Evolutionary conservation across 2,797 vertebrate species (phyloP).

Genomic region (Schizopygopsis pylzovi): DNA sequence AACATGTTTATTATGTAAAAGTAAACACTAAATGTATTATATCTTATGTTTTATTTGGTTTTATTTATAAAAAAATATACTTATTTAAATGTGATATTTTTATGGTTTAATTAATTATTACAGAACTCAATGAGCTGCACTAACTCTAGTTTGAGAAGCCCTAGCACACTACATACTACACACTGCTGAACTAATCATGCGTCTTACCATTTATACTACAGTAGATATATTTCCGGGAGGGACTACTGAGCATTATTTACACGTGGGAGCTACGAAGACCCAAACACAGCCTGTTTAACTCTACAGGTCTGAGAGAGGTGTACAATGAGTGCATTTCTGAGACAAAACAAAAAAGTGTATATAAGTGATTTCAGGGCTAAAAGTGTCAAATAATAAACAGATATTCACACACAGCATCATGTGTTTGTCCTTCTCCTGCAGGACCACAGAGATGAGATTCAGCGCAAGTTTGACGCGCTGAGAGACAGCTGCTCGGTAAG

Average conservation of each 20-base stretch:
- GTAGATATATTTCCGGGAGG: neutral
- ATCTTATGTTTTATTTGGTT: neutral
- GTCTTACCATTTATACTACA: neutral
- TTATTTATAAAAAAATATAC: too few species aligned
- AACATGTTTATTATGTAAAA: neutral
- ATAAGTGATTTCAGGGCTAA: neutral
- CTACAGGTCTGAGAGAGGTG: neutral
- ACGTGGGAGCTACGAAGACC: neutral
- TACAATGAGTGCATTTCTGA: neutral
- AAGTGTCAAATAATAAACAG: neutral
- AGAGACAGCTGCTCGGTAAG: conserved; percentile 98
- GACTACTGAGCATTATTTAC: neutral
- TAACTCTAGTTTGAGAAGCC: too few species aligned
- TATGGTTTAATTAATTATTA: too few species aligned
- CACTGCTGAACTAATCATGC: too few species aligned
- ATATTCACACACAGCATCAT: neutral
- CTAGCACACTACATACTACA: too few species aligned
- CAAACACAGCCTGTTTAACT: neutral
- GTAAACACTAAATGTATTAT: too few species aligned
- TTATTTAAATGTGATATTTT: too few species aligned
- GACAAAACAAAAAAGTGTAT: neutral
- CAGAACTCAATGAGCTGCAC: too few species aligned
- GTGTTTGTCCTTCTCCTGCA: conserved; percentile 59
- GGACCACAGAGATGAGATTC: conserved; percentile 98
- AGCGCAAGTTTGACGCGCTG: conserved; percentile 96